These are phyloP conservation scores for Cichladusa arquata DNA, from an alignment of 2,113 vertebrate species.

Conservation along the genomic window DNA sequence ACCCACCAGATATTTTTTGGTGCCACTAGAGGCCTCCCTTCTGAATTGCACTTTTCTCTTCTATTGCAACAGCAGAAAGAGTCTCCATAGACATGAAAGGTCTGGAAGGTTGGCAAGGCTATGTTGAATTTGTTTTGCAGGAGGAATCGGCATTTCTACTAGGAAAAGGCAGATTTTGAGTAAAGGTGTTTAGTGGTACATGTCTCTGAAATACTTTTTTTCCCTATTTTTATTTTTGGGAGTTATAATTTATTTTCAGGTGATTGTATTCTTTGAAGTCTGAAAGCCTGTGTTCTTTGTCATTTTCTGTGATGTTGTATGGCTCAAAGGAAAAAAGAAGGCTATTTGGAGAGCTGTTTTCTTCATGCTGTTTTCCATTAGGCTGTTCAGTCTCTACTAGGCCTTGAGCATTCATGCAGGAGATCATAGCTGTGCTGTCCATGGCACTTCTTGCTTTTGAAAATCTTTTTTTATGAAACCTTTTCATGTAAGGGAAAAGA, in stretches of 20 bases:
- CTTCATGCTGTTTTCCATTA: background rate
- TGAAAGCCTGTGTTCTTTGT: background rate
- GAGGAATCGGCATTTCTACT: accelerated
- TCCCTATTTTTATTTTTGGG: background rate
- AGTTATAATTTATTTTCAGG: background rate
- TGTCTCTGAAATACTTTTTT: background rate
- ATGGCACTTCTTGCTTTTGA: background rate
- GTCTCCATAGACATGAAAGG: background rate
- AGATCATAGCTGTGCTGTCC: background rate
- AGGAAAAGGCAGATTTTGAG: background rate
- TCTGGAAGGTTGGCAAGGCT: background rate
- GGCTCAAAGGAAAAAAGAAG: background rate
- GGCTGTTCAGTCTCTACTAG: background rate
- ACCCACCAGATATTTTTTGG: background rate
- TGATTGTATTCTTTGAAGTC: background rate
- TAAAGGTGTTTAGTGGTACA: background rate
- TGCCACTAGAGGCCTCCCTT: slow-evolving; percentile 16
- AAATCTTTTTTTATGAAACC: background rate
- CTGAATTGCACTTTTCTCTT: background rate
- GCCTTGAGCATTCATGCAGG: background rate
- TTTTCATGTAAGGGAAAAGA: background rate
- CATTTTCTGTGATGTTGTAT: background rate
- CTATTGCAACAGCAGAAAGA: background rate
- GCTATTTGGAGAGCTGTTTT: background rate
- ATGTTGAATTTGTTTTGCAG: background rate